phyloP scores from a whole-genome alignment of 37 sponge, comb jelly and placozoan genomes.

The Petrosia ficiformis region DNA sequence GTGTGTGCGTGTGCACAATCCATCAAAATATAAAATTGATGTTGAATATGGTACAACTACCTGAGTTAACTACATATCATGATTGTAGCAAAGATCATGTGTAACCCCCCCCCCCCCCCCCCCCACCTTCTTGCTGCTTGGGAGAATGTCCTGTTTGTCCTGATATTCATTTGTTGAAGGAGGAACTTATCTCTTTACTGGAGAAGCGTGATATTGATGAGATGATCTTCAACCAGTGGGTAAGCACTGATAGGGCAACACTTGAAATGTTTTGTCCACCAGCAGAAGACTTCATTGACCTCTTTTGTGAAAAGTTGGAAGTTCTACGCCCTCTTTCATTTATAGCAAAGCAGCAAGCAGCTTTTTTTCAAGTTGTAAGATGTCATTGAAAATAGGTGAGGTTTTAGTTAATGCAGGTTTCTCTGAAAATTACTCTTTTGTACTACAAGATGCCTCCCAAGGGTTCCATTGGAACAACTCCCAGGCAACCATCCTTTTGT shows the following conservation, averaged over 20 bases:
- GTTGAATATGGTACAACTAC: constrained; percentile 8
- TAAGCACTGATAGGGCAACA: constrained; percentile 20
- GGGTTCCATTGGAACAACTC: constrained; percentile 62
- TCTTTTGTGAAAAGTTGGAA: constrained; percentile 1
- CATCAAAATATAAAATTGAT: constrained; percentile 59
- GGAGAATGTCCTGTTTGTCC: constrained; percentile 33
- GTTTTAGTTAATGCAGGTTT: constrained; percentile 27
- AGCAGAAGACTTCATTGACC: constrained; percentile 41
- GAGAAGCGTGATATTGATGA: constrained; percentile 33
- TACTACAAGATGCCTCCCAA: constrained; percentile 50
- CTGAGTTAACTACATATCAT: constrained; percentile 8
- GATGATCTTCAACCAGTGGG: constrained; percentile 40
- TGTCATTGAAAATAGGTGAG: neutral
- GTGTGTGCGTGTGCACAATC: constrained; percentile 58
- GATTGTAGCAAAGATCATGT: constrained; percentile 36
- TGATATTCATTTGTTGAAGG: constrained; percentile 3
- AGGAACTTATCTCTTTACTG: constrained; percentile 1
- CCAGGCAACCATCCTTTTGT: constrained; percentile 55
- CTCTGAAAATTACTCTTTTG: constrained; percentile 54
- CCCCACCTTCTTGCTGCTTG: constrained; percentile 18
- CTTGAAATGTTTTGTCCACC: constrained; percentile 22
- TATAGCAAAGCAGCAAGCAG: constrained; percentile 32
- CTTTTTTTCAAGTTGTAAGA: constrained; percentile 23
- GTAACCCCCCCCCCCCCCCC: constrained; percentile 33
- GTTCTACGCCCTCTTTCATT: constrained; percentile 31